A percentile compares a stretch with the other conserved stretches of the same genome.
These are phyloP conservation scores for Petrocephalus sullivani DNA, from an alignment of 2,797 vertebrate species.

Conservation along the genomic window DNA sequence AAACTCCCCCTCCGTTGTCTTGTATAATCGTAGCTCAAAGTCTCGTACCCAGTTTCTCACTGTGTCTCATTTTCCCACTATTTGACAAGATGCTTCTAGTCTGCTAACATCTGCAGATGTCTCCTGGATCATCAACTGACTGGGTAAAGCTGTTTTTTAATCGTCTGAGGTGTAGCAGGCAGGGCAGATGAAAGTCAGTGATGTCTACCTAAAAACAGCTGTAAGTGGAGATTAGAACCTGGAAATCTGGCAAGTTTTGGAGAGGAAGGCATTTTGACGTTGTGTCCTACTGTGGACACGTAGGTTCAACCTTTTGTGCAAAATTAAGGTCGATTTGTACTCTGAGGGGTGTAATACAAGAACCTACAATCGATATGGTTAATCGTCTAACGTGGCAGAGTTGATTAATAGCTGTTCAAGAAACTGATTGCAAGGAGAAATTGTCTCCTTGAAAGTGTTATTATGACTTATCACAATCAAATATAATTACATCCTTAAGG, in stretches of 20 bases:
- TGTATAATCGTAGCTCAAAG: not conserved
- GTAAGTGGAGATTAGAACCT: not conserved
- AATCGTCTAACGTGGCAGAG: not conserved
- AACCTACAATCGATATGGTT: not conserved
- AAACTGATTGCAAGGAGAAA: not conserved
- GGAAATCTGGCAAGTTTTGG: not conserved
- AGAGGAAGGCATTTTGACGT: not conserved
- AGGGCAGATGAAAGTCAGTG: not conserved
- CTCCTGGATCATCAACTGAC: not conserved
- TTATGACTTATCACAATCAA: slow-evolving; percentile 11
- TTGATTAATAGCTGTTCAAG: not conserved
- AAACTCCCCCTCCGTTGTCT: not conserved
- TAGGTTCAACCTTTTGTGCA: not conserved
- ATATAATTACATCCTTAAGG: slow-evolving; percentile 15
- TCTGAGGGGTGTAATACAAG: not conserved
- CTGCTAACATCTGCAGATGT: not conserved
- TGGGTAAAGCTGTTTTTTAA: slow-evolving; percentile 1
- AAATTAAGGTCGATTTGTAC: not conserved
- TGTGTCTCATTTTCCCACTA: not conserved
- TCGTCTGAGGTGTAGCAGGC: not conserved
- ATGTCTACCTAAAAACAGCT: not conserved
- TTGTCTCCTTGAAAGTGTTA: not conserved
- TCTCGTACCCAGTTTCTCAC: not conserved
- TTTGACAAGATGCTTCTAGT: not conserved
- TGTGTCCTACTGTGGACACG: not conserved